Base-by-base conservation (phyloP, 2,888 invertebrate genomes). In the Serripes groenlandicus region DNA sequence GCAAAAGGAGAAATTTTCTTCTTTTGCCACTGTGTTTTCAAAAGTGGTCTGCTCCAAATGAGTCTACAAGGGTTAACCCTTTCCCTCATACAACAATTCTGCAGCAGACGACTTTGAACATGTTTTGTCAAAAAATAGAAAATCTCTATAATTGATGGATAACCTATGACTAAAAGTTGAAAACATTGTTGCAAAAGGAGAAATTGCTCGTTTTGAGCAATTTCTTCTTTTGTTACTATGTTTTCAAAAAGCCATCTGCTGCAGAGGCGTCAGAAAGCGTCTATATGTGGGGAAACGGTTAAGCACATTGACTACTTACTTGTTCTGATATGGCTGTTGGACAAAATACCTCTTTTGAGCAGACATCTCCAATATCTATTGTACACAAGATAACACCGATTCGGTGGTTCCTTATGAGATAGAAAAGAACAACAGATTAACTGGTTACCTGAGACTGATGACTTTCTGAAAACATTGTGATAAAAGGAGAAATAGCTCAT, bases 391-490 rank as follows among this genome's bases (percentile, higher is more conserved):
- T 60, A 18, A 81, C 69, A 11, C 90, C 88, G 49, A 52, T 66
- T 34, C 66, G 75, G 69, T 85, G 81, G 54, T 91, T 91, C 91
- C 91, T 91, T 78, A 62, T 42, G 42, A 42, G 7, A 66, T 34
- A 37, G 34, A 34, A 34, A 62, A 62, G n/a, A n/a, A n/a, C n/a
- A n/a, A n/a, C n/a, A n/a, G n/a, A n/a, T n/a, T n/a, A n/a, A n/a
- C n/a, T n/a, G n/a, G n/a, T n/a, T n/a, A n/a, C 49, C 7, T 5
- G 2, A 49, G 3, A 21, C 21, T 49, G 15, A 49, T 21, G 18
- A 3, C 2, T 42, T 11, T 42, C 9, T 11, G 42, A 42, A 42
- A n/a, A 56, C 56, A n/a, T 56, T 56, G 56, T 56, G 56, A 23
- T 7, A 56, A 9, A 56, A 56, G 56, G n/a, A n/a, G 23, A 56